Evolutionary conservation across 2,113 vertebrate genomes (phyloP).

Genomic region (Sminthopsis crassicaudata): DNA sequence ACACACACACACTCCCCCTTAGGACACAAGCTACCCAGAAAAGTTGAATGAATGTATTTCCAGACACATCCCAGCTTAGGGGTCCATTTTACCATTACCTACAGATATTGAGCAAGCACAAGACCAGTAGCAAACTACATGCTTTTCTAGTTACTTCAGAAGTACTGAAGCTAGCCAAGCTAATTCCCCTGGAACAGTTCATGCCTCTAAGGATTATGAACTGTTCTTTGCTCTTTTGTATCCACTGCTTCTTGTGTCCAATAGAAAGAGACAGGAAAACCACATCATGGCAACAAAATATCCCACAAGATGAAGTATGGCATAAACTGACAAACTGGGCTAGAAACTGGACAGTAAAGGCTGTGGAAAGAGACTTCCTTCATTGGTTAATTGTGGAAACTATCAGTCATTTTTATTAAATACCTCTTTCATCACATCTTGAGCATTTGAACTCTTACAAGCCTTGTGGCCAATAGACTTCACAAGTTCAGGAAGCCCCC

Average conservation of each 20-base stretch:
- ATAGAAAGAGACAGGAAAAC: constrained; percentile 79
- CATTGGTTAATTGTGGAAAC: constrained; percentile 13
- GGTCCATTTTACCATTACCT: constrained; percentile 65
- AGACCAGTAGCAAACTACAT: constrained; percentile 72
- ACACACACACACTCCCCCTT: constrained; percentile 20
- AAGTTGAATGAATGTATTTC: constrained; percentile 62
- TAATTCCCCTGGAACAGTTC: constrained; percentile 70
- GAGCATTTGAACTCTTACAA: background rate
- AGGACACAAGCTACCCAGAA: constrained; percentile 32
- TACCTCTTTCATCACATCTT: background rate
- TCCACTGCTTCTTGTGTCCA: constrained; percentile 69
- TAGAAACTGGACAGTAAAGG: background rate
- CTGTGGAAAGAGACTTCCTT: constrained; percentile 22
- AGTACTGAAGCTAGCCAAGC: constrained; percentile 68
- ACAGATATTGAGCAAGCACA: constrained; percentile 63
- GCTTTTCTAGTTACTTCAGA: constrained; percentile 61
- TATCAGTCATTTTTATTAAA: background rate
- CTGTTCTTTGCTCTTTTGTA: constrained; percentile 68
- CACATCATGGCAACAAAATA: constrained; percentile 18
- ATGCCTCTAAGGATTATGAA: constrained; percentile 67
- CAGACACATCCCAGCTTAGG: constrained; percentile 63
- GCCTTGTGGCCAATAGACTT: background rate
- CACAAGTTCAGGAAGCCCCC: constrained; percentile 23
- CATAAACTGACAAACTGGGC: constrained; percentile 5
- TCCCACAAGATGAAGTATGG: constrained; percentile 63